Evolutionary conservation across 2,888 invertebrate species (phyloP), one percentile per base, ranked within the genome.

Genomic region (Pilophorus perplexus): DNA sequence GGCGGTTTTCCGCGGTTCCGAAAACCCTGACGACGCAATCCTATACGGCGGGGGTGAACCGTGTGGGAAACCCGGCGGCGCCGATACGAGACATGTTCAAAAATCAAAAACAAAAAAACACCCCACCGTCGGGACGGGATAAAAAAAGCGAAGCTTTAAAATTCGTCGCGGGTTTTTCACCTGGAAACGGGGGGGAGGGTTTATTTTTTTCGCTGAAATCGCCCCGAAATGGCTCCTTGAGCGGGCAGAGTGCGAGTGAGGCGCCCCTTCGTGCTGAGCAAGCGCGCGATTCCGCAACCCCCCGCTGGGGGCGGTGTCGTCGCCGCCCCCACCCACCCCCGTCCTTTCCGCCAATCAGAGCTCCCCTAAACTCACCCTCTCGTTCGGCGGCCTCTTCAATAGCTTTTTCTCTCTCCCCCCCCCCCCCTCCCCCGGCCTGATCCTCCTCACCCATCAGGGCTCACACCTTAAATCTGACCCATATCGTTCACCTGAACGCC

Each of bases 21-120:
- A 28, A 46, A 44, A 62, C 18, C 46, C 62, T 14, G 48, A 22
- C 27, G 59, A 59, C 59, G 44, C 27, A 62, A 62, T 62, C 23
- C 62, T 62, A 62, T 80, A 57, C 40, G 57, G 12, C 12, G 10
- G 14, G 12, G 80, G 80, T 79, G 79, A 79, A 77, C 75, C 77
- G 77, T 78, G 77, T 78, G 77, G 28, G 18, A 27, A 28, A 52
- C 12, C 25, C 52, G 25, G 25, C 5, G 14, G 23, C 18, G 44
- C 18, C 44, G 18, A n/a, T n/a, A n/a, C n/a, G n/a, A n/a, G n/a
- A n/a, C n/a, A n/a, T n/a, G n/a, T n/a, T n/a, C n/a, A n/a, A n/a
- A n/a, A n/a, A n/a, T n/a, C n/a, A n/a, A n/a, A n/a, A n/a, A n/a
- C n/a, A n/a, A n/a, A n/a, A n/a, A n/a, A n/a, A n/a, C n/a, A n/a